A percentile compares a stretch with the other conserved stretches of the same genome.
Conservation (phyloP, 2,888 invertebrate species). For the Catocala sponsa region DNA sequence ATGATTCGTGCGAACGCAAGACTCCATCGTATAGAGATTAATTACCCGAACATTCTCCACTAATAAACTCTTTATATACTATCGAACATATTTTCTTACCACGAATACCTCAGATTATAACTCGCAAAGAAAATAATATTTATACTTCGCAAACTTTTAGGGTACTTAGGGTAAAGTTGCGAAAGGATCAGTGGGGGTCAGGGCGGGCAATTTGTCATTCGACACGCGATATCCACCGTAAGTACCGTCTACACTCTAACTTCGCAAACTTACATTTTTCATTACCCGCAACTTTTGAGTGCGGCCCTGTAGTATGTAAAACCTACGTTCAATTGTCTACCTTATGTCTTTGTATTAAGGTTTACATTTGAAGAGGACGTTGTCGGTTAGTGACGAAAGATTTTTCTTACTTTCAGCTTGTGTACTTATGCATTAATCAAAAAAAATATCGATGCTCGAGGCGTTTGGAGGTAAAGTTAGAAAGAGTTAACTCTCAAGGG, state of each 20-base stretch:
- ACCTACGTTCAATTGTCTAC: conserved; percentile 22
- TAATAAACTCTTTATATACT: background rate
- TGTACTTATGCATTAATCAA: conserved; percentile 50
- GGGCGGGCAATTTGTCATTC: conserved; percentile 77
- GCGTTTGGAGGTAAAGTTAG: conserved; percentile 36
- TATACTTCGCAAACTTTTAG: conserved; percentile 55
- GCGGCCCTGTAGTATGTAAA: conserved; percentile 36
- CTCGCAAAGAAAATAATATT: conserved; percentile 57
- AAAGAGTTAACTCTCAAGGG: conserved; percentile 37
- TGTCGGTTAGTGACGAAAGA: conserved; percentile 24
- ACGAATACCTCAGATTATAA: conserved; percentile 33
- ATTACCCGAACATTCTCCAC: conserved; percentile 27
- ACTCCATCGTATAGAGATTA: conserved; percentile 25
- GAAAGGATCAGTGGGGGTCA: conserved; percentile 67
- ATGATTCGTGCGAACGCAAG: conserved; percentile 23
- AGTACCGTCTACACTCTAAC: conserved; percentile 66
- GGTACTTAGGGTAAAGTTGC: conserved; percentile 50
- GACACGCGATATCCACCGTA: conserved; percentile 75
- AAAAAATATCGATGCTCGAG: conserved; percentile 46
- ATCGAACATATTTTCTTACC: conserved; percentile 1
- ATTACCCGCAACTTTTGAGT: conserved; percentile 67
- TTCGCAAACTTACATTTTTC: conserved; percentile 78
- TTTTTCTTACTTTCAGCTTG: conserved; percentile 41
- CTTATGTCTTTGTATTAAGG: conserved; percentile 17
- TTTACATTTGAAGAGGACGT: conserved; percentile 10